Evolutionary conservation across 2,888 invertebrate species (phyloP), one percentile per base, ranked within the genome.

Genomic region (Lepidocyrtinus sp.): DNA sequence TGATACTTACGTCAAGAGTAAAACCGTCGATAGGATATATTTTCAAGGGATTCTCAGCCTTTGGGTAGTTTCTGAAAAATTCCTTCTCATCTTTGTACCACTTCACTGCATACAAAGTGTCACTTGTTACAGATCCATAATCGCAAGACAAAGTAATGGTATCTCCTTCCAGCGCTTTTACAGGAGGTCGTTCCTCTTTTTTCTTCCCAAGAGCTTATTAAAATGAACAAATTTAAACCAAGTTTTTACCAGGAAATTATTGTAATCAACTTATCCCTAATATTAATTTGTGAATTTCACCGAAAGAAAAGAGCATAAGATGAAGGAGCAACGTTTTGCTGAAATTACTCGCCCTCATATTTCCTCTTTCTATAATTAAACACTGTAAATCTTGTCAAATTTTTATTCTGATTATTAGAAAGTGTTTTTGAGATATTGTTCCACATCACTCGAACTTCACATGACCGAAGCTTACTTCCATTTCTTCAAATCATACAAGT

Each of bases 31-130:
- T 79, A 0, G 68, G 63, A 25, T 63, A 79, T 0, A 73, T 64
- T 64, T 73, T 79, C 27, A 74, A 24, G 7, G 73, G 73, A 17
- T 62, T 79, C 7, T 73, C 73, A 0, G 72, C 69, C 26, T 78
- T 78, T 12, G 78, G 78, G 19, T 78, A 78, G 24, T 78, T 78
- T 69, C 78, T 78, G 36, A 73, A 78, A 36, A 78, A 78, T 55
- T 78, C 78, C 25, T 94, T 93, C 85, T 95, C 95, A 88, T 95
- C 95, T 88, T 96, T 95, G 90, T 96, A 96, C 95, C 95, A 96
- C 90, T 95, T 96, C 87, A 96, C 95, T 36, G 95, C 95, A 89
- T 96, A 96, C 70, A 96, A 90, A 64, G 92, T 92, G 88, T 95
- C 95, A 15, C 45, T 19, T 9, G 78, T 63, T 17, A 73, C 78